Evolutionary conservation across 2,888 invertebrate genomes (phyloP).

Genomic region (Acrocera orbiculus): DNA sequence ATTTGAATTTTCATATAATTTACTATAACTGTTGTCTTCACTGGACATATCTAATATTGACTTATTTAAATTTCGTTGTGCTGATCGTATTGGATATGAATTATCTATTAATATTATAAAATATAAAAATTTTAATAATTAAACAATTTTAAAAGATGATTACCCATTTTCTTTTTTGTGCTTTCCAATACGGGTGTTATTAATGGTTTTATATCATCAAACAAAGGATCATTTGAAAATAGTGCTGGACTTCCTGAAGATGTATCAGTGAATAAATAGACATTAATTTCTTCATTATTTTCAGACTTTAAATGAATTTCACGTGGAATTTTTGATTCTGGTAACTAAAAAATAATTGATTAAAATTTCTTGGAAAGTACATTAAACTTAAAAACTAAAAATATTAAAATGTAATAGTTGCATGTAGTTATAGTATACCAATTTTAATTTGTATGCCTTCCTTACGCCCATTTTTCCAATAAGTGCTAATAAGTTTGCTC

Average conservation of each 20-base stretch:
- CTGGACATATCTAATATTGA: constrained; percentile 27
- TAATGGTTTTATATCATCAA: constrained; percentile 42
- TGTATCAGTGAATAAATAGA: constrained; percentile 82
- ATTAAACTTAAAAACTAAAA: no score
- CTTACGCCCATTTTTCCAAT: no score
- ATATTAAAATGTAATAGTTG: no score
- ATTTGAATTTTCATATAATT: not conserved
- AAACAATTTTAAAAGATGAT: not conserved
- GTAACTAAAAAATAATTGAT: constrained; percentile 35
- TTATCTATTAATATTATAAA: constrained; percentile 9
- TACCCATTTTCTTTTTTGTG: constrained; percentile 28
- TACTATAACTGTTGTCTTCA: constrained; percentile 2
- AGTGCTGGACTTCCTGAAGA: constrained; percentile 30
- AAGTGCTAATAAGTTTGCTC: no score
- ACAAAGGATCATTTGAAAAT: constrained; percentile 38
- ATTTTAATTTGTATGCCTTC: no score
- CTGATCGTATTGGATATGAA: constrained; percentile 25
- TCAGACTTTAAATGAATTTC: constrained; percentile 81
- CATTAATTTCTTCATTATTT: constrained; percentile 81
- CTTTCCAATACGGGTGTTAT: constrained; percentile 37
- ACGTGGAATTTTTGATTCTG: constrained; percentile 44
- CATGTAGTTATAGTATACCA: no score
- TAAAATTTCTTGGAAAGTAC: no score
- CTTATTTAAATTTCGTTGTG: constrained; percentile 31
- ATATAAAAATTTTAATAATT: constrained; percentile 1